These are phyloP conservation scores for Phaetusa simplex DNA, from an alignment of 2,113 vertebrate genomes.

Conservation along the genomic window DNA sequence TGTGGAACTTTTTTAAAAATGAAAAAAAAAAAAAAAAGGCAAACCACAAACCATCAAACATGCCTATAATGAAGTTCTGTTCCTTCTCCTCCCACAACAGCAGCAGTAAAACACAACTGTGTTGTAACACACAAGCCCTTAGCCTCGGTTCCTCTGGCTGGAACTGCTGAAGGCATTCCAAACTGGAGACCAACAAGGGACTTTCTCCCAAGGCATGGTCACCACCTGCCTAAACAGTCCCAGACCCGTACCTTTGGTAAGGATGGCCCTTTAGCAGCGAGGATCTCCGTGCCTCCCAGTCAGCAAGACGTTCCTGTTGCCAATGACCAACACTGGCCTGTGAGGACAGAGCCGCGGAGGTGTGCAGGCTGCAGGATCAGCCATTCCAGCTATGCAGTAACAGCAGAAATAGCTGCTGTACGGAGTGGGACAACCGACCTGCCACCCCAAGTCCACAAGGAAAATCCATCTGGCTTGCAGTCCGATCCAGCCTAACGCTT, in stretches of 20 bases:
- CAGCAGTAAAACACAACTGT: background rate
- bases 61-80: background rate
- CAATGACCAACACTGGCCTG: no score
- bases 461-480: background rate
- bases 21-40: background rate
- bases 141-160: background rate
- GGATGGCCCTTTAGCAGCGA: background rate
- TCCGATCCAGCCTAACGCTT: background rate
- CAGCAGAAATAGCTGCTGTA: background rate
- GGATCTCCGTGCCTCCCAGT: fast-evolving
- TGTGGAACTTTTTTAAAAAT: background rate
- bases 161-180: fast-evolving
- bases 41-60: background rate
- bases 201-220: background rate
- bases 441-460: background rate
- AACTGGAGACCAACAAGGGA: background rate
- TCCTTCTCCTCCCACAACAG: background rate
- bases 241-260: fast-evolving
- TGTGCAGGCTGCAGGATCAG: background rate
- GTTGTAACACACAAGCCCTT: background rate
- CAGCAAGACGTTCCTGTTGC: fast-evolving
- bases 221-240: fast-evolving
- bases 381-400: no score
- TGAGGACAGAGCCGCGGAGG: background rate
- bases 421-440: fast-evolving